Evolutionary conservation across 2,113 vertebrate species (phyloP), one percentile per base, ranked within the genome.

Genomic region (Mesocricetus auratus): DNA sequence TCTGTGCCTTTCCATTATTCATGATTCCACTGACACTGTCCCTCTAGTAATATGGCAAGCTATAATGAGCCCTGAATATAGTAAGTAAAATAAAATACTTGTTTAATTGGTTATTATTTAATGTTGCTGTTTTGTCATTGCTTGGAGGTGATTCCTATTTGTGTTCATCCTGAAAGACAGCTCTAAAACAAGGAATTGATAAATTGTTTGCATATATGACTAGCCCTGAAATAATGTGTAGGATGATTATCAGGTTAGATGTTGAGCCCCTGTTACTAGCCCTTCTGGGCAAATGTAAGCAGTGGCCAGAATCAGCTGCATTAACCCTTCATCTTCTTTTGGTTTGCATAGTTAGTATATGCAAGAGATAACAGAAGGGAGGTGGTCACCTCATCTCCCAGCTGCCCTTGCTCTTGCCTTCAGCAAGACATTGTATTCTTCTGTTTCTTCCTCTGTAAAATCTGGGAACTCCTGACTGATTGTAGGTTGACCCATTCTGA

Each of bases 1-100:
- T 89, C 83, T 86, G 68, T 39, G n/a, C 42, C 86, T 89, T 93
- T 66, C 29, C n/a, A 19, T 47, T 64, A 79, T 9, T 90, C 33
- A 53, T 45, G 42, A 66, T 53, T 89, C 68, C 66, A 83, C 50
- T 89, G 47, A n/a, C 42, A 86, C 22, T 24, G 31, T 86, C 81
- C 87, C 78, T 74, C 26, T 36, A 36, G 47, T 53, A 86, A 85
- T 60, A 69, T 11, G 45, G 87, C 64, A 58, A 45, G 47, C 50
- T 88, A 10, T 71, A 88, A 92, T 81, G 74, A 95, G 16, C 10
- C 29, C 47, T 29, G 5, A 56, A 94, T 91, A 69, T 31, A 79
- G 94, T 26, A 73, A 93, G 39, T n/a, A 88, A 64, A 69, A 88
- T 88, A 85, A 82, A 68, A 47, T 47, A 53, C 29, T 69, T 26